Conservation (phyloP, 2,888 invertebrate species). For the Brachyopa scutellaris region DNA sequence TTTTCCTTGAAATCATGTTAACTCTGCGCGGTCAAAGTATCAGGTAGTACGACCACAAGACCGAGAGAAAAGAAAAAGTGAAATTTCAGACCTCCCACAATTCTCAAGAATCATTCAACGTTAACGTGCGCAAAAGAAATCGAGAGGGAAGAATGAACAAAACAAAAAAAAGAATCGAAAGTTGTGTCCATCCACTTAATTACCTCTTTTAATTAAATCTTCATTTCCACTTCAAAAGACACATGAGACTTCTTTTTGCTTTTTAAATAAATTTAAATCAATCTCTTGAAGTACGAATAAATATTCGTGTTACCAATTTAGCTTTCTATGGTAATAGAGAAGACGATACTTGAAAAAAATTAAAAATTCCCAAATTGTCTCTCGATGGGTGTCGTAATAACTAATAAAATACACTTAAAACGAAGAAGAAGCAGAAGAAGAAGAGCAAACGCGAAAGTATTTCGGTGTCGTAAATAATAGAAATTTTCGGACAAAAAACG, state of each 20-base stretch:
- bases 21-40: slow-evolving; percentile 38
- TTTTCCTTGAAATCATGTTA: slow-evolving; percentile 14
- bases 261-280: background rate
- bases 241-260: too few relatives aligned
- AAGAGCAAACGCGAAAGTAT: slow-evolving; percentile 21
- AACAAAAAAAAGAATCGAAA: slow-evolving; percentile 28
- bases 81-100: slow-evolving; percentile 36
- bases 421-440: background rate
- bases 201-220: background rate
- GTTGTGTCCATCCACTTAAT: slow-evolving; percentile 16
- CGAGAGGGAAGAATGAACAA: slow-evolving; percentile 20
- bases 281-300: background rate
- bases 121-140: slow-evolving; percentile 28
- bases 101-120: slow-evolving; percentile 23
- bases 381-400: slow-evolving; percentile 16
- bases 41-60: slow-evolving; percentile 14
- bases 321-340: background rate
- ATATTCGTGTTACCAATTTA: background rate
- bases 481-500: slow-evolving; percentile 5
- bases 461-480: slow-evolving; percentile 15
- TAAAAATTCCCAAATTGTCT: slow-evolving; percentile 23
- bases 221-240: background rate
- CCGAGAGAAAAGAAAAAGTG: slow-evolving; percentile 12
- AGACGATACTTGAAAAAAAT: background rate
- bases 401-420: background rate